A percentile compares a stretch with the other conserved stretches of the same genome.
Conservation (phyloP, 1,140 invertebrate species). For the Papilio dardanus region DNA sequence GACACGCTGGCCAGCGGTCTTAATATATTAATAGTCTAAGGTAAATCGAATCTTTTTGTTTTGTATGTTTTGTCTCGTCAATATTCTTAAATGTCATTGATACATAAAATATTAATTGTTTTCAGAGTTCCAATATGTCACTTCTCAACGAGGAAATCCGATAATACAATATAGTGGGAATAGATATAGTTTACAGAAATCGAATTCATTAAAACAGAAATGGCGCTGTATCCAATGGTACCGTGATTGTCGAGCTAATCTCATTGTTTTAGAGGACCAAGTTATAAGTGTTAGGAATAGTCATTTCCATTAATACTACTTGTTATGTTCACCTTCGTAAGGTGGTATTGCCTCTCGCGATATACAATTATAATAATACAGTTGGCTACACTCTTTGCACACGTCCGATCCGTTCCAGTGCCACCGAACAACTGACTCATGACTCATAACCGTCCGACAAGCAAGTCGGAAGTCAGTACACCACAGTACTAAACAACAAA, state of each 20-base stretch:
- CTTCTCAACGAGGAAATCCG: constrained; percentile 43
- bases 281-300: constrained; percentile 41
- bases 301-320: constrained; percentile 44
- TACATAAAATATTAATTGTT: neutral
- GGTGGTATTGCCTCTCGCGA: no score
- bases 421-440: no score
- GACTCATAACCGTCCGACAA: no score
- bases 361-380: no score
- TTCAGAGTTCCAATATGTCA: constrained; percentile 31
- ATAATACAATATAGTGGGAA: constrained; percentile 38
- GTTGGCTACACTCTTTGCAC: no score
- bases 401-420: no score
- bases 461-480: no score
- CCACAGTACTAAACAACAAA: no score
- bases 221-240: constrained; percentile 42
- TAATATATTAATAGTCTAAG: no score
- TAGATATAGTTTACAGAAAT: constrained; percentile 35
- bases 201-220: constrained; percentile 15
- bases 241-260: constrained; percentile 42
- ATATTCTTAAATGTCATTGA: neutral
- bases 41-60: no score
- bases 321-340: no score
- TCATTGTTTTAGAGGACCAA: constrained; percentile 42
- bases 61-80: neutral
- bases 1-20: no score